These are phyloP conservation scores for Marmota monax DNA, from an alignment of 2,113 vertebrate species.

Conservation along the genomic window DNA sequence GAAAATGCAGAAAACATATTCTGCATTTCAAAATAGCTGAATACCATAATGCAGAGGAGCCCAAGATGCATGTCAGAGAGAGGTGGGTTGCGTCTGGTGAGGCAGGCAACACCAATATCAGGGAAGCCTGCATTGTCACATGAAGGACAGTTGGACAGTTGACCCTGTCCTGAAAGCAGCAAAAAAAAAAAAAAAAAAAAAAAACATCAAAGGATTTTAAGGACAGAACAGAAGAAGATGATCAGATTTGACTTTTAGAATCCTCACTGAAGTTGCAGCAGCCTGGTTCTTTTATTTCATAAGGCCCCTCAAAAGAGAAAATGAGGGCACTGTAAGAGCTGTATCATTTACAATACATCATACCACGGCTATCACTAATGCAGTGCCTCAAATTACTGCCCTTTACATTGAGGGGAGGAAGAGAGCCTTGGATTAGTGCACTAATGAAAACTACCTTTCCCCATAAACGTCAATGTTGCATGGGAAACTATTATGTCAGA, in stretches of 20 bases:
- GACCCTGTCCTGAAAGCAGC: not conserved
- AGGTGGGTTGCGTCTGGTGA: too few species aligned
- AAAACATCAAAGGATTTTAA: not conserved
- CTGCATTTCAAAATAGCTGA: not conserved
- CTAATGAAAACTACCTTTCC: not conserved
- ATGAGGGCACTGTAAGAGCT: not conserved
- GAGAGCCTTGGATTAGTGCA: not conserved
- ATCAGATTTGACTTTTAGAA: not conserved
- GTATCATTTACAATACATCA: not conserved
- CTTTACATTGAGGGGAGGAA: not conserved
- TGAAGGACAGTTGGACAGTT: too few species aligned
- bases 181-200: too few species aligned
- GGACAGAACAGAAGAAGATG: not conserved
- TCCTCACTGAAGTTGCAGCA: not conserved
- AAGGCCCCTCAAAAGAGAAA: not conserved
- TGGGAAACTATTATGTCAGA: not conserved
- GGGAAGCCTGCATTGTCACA: fast-evolving
- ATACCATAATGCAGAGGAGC: fast-evolving
- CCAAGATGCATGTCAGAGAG: not conserved
- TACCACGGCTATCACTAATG: not conserved
- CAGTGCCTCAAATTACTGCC: not conserved
- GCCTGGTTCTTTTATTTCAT: not conserved
- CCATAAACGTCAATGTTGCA: not conserved
- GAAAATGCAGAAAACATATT: not conserved
- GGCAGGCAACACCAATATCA: fast-evolving